Evolutionary conservation across 2,797 vertebrate genomes (phyloP), one percentile per base, ranked within the genome.

Genomic region (Tinamus major): DNA sequence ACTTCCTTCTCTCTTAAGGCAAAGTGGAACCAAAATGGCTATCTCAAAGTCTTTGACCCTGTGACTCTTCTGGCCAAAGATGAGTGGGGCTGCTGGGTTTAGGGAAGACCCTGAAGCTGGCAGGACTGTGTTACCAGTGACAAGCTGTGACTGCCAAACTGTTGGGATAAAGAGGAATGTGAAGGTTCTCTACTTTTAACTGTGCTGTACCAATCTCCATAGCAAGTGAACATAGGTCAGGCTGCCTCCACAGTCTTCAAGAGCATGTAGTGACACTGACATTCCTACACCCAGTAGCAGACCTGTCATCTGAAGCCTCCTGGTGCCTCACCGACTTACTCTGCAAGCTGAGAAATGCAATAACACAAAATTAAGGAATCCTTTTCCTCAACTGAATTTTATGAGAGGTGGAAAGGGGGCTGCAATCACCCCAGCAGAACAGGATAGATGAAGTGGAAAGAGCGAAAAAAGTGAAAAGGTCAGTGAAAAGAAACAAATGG

Each of bases 291-390:
- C 9, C 41, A 74, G 75, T 49, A 80, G 23, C 24, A 23, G 41
- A 14, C 23, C 15, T 2, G 2, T 0, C 1, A 15, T 16, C 44
- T 83, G 64, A 4, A n/a, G 2, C 8, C 26, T 19, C 4, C 0
- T 0, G 44, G 8, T 23, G 2, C 61, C 44, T 14, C 44, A 18
- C 19, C 55, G 41, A 7, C 3, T 87, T 33, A 70, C 35, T 31
- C 7, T 42, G 13, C 26, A 37, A 15, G 31, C 13, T 17, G 37
- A 58, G 33, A 44, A 77, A 19, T 8, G 24, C 13, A 78, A 6
- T 2, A 53, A 19, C 35, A 79, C 6, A 33, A 35, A 61, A 48
- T 53, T 46, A 53, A 53, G 27, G 15, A 53, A 29, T 53, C 27
- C 15, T 53, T 53, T 27, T 53, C 37, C 42, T 70, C 41, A 62